Evolutionary conservation across 1,140 invertebrate species (phyloP).

Genomic region (Drosophila albomicans): DNA sequence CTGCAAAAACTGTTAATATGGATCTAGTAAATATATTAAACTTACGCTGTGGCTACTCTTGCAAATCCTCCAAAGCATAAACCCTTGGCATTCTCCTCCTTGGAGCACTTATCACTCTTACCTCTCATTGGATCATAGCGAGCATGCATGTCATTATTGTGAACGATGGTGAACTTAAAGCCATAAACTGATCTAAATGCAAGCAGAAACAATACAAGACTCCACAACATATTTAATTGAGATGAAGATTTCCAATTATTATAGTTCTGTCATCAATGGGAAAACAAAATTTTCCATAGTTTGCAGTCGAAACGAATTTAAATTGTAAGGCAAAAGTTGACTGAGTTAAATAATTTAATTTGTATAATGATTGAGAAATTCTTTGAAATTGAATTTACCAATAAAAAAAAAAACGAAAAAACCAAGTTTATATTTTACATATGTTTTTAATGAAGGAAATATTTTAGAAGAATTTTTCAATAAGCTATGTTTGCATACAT

Average conservation of each 20-base stretch:
- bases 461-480: too few relatives aligned
- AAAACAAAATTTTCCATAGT: too few relatives aligned
- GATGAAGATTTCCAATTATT: background rate
- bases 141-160: conserved; percentile 96
- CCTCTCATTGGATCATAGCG: conserved; percentile 91
- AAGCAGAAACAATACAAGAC: conserved; percentile 19
- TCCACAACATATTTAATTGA: background rate
- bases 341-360: too few relatives aligned
- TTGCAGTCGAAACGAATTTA: too few relatives aligned
- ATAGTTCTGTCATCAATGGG: too few relatives aligned
- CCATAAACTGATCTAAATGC: background rate
- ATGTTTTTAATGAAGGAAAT: too few relatives aligned
- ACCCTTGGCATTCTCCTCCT: conserved; percentile 84
- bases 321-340: too few relatives aligned
- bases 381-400: too few relatives aligned
- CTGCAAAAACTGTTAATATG: conserved; percentile 54
- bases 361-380: too few relatives aligned
- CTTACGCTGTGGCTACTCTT: conserved; percentile 88
- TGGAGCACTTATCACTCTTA: conserved; percentile 87
- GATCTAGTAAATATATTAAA: background rate
- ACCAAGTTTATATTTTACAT: too few relatives aligned
- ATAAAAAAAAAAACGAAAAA: too few relatives aligned
- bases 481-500: too few relatives aligned
- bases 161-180: conserved; percentile 88
- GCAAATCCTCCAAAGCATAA: conserved; percentile 93